Conservation (phyloP, 2,888 invertebrate species). For the Thereva nobilitata region DNA sequence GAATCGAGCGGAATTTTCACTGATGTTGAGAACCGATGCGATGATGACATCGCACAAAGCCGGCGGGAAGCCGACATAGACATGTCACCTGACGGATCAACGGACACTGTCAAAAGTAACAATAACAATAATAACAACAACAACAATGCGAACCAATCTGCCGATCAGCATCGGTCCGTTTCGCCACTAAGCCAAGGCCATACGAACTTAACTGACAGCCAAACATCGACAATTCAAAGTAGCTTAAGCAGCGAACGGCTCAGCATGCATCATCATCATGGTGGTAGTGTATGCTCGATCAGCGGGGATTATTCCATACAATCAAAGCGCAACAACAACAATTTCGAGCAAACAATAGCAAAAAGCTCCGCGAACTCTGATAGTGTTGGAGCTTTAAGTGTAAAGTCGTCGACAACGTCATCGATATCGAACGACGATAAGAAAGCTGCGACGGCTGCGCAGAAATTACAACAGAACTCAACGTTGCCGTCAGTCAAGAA, state of each 20-base stretch:
- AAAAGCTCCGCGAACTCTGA: slow-evolving; percentile 36
- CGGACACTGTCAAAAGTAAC: slow-evolving; percentile 61
- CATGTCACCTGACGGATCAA: slow-evolving; percentile 68
- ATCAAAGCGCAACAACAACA: slow-evolving; percentile 1
- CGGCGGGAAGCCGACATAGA: slow-evolving; percentile 57
- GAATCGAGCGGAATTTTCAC: slow-evolving; percentile 89
- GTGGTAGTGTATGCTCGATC: slow-evolving; percentile 25
- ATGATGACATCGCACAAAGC: slow-evolving; percentile 61
- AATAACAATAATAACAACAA: slow-evolving; percentile 51
- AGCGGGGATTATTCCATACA: slow-evolving; percentile 25
- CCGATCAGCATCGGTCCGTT: slow-evolving; percentile 42
- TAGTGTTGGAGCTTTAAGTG: slow-evolving; percentile 28
- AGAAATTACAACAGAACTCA: slow-evolving; percentile 2
- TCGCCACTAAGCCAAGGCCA: slow-evolving; percentile 48
- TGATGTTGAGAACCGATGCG: slow-evolving; percentile 78
- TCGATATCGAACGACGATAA: slow-evolving; percentile 24
- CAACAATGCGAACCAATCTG: too few relatives aligned
- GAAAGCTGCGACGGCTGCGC: slow-evolving; percentile 21
- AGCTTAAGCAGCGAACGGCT: slow-evolving; percentile 49
- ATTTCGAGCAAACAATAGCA: background rate
- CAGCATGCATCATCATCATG: slow-evolving; percentile 35
- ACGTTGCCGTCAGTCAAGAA: slow-evolving; percentile 50
- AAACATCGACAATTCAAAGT: slow-evolving; percentile 51
- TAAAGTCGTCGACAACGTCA: background rate
- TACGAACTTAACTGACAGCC: slow-evolving; percentile 47